Percentiles rank a stretch among this genome's conserved stretches.
Evolutionary conservation across 2,888 invertebrate species (phyloP).

Genomic region (Elmis aenea): DNA sequence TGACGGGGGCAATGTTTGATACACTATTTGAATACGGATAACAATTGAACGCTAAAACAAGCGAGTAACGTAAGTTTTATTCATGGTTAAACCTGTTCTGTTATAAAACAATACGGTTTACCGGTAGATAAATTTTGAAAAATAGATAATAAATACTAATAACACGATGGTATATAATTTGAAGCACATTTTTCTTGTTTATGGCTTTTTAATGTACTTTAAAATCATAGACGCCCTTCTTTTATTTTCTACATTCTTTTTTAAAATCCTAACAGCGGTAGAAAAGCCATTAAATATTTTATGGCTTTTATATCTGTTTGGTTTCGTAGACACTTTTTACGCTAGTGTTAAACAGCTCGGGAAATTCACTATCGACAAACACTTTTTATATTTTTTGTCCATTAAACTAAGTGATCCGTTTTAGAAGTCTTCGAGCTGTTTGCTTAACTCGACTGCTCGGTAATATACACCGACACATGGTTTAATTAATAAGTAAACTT

Average conservation of each 20-base stretch:
- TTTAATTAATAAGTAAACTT: too few relatives aligned
- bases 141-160: too few relatives aligned
- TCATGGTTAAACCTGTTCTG: too few relatives aligned
- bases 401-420: slow-evolving; percentile 8
- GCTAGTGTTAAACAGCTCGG: slow-evolving; percentile 25
- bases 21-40: too few relatives aligned
- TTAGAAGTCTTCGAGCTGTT: slow-evolving; percentile 6
- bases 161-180: too few relatives aligned
- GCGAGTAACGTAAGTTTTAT: too few relatives aligned
- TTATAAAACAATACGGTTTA: too few relatives aligned
- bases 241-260: slow-evolving; percentile 26
- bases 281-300: slow-evolving; percentile 31
- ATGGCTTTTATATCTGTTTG: slow-evolving; percentile 30
- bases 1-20: too few relatives aligned
- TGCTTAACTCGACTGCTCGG: slow-evolving; percentile 9
- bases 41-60: too few relatives aligned
- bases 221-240: slow-evolving; percentile 14
- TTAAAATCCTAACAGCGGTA: slow-evolving; percentile 27
- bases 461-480: too few relatives aligned
- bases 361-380: slow-evolving; percentile 16
- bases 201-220: slow-evolving; percentile 19
- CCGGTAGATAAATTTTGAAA: too few relatives aligned
- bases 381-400: slow-evolving; percentile 14
- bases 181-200: too few relatives aligned
- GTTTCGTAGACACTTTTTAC: slow-evolving; percentile 29